These are phyloP conservation scores for Chymomyza caudatula DNA, from an alignment of 2,888 invertebrate genomes.

Conservation along the genomic window DNA sequence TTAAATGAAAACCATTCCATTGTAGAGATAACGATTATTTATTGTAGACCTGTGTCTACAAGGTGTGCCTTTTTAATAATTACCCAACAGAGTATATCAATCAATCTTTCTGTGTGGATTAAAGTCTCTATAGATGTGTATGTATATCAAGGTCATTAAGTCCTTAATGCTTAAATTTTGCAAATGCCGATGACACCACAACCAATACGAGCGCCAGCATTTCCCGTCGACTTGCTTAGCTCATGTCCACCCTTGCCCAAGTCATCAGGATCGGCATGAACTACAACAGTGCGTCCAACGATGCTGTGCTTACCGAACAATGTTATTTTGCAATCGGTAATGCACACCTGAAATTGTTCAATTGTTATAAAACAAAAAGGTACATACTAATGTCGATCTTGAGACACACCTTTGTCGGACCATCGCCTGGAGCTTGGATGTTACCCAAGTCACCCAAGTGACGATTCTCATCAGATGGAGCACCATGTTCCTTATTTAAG, in stretches of 20 bases:
- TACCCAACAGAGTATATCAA: constrained; percentile 36
- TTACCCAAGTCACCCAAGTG: constrained; percentile 96
- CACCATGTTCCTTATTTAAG: constrained; percentile 87
- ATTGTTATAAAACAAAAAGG: neutral
- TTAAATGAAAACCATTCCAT: neutral
- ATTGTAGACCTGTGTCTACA: constrained; percentile 51
- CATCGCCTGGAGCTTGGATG: constrained; percentile 84
- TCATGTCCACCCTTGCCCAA: constrained; percentile 95
- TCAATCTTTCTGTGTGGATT: neutral
- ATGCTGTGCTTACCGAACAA: constrained; percentile 86
- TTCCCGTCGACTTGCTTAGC: constrained; percentile 94
- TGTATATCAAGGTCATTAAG: neutral
- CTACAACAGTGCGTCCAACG: constrained; percentile 90
- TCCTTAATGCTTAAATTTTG: constrained; percentile 68
- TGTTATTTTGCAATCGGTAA: constrained; percentile 83
- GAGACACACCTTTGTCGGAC: constrained; percentile 79
- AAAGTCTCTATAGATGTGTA: constrained; percentile 13
- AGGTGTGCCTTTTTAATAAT: constrained; percentile 27
- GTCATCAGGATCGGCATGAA: constrained; percentile 96
- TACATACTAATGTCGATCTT: too few species aligned
- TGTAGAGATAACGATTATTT: constrained; percentile 6
- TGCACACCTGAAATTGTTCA: constrained; percentile 77
- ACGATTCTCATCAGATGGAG: constrained; percentile 84
- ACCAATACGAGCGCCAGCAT: constrained; percentile 87
- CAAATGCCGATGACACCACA: constrained; percentile 78